Percentiles rank a stretch among this genome's conserved stretches.
Conservation (phyloP, 2,113 vertebrate species). For the Seriola rivoliana region DNA sequence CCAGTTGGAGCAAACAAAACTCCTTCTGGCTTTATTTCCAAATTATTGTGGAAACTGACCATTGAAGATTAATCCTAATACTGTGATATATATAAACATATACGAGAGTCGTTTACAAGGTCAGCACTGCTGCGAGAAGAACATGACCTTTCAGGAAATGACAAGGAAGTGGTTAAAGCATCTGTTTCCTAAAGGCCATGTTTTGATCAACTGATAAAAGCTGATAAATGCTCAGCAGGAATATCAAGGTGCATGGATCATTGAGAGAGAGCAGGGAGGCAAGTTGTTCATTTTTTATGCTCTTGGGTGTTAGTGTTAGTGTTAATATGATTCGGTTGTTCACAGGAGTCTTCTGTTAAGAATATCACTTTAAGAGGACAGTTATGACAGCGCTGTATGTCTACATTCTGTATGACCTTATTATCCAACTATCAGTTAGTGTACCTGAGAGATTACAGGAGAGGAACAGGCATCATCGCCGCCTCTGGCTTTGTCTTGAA, state of each 20-base stretch:
- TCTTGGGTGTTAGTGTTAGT: not conserved
- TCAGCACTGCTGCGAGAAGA: constrained; percentile 1
- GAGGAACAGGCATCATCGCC: constrained; percentile 2
- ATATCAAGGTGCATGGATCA: constrained; percentile 1
- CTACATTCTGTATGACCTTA: constrained; percentile 10
- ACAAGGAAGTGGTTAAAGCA: not conserved
- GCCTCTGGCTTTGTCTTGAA: constrained; percentile 26
- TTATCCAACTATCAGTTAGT: constrained; percentile 31
- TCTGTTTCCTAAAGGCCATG: not conserved
- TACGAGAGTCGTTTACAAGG: constrained; percentile 4
- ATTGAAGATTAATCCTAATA: constrained; percentile 20
- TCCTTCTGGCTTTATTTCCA: constrained; percentile 39
- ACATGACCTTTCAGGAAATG: not conserved
- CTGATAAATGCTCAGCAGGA: not conserved
- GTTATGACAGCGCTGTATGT: not conserved
- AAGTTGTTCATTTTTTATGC: not conserved
- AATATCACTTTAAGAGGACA: not conserved
- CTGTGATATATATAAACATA: constrained; percentile 16
- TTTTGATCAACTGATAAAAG: not conserved
- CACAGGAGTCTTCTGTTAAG: constrained; percentile 3
- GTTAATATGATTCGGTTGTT: not conserved
- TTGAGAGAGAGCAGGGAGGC: not conserved
- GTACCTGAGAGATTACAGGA: constrained; percentile 40
- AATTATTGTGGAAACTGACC: constrained; percentile 27
- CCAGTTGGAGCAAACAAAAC: constrained; percentile 1